Evolutionary conservation across 2,113 vertebrate genomes (phyloP).

Genomic region (Egretta garzetta): DNA sequence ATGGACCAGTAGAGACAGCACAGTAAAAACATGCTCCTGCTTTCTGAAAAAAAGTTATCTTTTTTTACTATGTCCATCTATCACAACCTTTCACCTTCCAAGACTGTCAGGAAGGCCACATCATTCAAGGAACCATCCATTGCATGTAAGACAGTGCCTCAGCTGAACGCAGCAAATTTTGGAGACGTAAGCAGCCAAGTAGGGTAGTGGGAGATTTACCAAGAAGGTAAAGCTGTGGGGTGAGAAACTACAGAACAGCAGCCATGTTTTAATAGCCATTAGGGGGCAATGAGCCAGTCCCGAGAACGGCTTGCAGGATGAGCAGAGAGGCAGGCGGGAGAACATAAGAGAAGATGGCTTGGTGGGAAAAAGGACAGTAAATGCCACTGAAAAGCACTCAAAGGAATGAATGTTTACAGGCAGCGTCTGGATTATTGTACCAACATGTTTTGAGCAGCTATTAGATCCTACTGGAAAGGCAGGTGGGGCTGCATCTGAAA

Average conservation of each 20-base stretch:
- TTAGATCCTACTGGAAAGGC: neutral
- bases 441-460: rapidly evolving
- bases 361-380: neutral
- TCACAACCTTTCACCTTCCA: conserved; percentile 10
- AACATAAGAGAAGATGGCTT: neutral
- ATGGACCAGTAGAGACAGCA: conserved; percentile 9
- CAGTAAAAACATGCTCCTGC: neutral
- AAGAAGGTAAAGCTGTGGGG: neutral
- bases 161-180: neutral
- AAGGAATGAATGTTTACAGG: neutral
- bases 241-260: neutral
- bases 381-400: rapidly evolving
- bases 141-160: neutral
- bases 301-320: neutral
- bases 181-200: neutral
- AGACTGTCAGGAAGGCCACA: neutral
- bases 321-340: neutral
- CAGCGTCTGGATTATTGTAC: neutral
- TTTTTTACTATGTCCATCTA: neutral
- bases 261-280: neutral
- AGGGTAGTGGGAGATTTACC: neutral
- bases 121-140: neutral
- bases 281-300: neutral
- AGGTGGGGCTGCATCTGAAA: neutral
- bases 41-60: neutral